phyloP scores from a whole-genome alignment of 2,888 invertebrate species.

The Rhamnusium bicolor region DNA sequence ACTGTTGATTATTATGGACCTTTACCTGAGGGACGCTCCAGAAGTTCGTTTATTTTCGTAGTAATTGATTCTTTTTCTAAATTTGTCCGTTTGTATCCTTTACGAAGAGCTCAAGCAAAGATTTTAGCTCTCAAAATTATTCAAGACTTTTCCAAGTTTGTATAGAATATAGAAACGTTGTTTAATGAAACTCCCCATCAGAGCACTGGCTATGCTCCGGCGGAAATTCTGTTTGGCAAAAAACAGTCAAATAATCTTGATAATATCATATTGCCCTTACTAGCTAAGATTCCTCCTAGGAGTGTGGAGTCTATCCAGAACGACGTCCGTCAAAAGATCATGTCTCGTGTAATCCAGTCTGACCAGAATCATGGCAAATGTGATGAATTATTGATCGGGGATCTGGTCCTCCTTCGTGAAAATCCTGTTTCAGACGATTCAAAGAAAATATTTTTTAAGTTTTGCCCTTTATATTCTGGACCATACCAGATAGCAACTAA shows the following conservation, averaged over 20 bases:
- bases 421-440: conserved; percentile 24
- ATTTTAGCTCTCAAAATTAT: conserved; percentile 32
- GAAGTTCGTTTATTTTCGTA: conserved; percentile 49
- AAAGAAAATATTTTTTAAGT: conserved; percentile 21
- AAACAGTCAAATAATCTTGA: background rate
- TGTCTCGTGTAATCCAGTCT: background rate
- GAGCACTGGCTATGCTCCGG: conserved; percentile 30
- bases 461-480: conserved; percentile 32
- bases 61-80: conserved; percentile 51
- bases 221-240: conserved; percentile 20
- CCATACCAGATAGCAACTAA: conserved; percentile 3
- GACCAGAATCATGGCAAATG: background rate
- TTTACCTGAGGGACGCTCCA: conserved; percentile 41
- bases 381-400: background rate
- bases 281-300: background rate
- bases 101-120: conserved; percentile 35
- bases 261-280: background rate
- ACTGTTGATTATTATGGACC: conserved; percentile 51
- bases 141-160: conserved; percentile 31
- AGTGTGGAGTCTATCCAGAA: background rate
- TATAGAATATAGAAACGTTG: background rate
- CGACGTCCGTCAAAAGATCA: background rate
- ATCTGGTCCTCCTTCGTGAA: conserved; percentile 18
- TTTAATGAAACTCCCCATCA: conserved; percentile 37
- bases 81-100: conserved; percentile 49